Evolutionary conservation across 2,113 vertebrate genomes (phyloP).

Genomic region (Nothoprocta perdicaria): DNA sequence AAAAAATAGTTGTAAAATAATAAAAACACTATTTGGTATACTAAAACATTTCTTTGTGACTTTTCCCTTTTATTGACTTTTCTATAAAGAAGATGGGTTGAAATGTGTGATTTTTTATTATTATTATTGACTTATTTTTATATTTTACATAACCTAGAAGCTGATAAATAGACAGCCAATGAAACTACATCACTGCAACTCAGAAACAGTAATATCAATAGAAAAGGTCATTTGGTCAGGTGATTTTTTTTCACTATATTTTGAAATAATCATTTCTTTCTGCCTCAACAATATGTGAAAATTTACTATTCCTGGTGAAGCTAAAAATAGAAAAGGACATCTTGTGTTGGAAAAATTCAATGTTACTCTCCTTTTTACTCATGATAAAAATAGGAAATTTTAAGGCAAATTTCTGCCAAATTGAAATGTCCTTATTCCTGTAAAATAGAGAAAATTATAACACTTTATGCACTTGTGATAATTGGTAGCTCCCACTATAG

Average conservation of each 20-base stretch:
- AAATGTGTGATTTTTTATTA: not conserved
- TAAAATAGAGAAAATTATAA: not conserved
- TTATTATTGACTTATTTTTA: not conserved
- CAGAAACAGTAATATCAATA: not conserved
- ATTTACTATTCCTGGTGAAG: not conserved
- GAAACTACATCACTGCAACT: not conserved
- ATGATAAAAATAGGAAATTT: not conserved
- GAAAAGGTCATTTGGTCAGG: not conserved
- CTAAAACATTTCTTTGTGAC: not conserved
- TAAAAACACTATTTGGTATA: not conserved
- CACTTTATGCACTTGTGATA: not conserved
- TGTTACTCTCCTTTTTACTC: not conserved
- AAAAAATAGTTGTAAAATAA: not conserved
- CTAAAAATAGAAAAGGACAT: not conserved
- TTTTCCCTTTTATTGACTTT: not conserved
- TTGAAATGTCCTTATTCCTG: not conserved
- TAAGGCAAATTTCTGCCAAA: not conserved
- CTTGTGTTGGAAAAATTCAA: not conserved
- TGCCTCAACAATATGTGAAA: not conserved
- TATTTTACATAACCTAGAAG: not conserved
- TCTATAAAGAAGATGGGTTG: not conserved
- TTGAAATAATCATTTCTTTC: not conserved
- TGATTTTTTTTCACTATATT: not conserved
- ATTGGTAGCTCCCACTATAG: not conserved
- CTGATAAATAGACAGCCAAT: not conserved